Conservation (phyloP, 2,888 invertebrate genomes). For the Trachelus stipa region DNA sequence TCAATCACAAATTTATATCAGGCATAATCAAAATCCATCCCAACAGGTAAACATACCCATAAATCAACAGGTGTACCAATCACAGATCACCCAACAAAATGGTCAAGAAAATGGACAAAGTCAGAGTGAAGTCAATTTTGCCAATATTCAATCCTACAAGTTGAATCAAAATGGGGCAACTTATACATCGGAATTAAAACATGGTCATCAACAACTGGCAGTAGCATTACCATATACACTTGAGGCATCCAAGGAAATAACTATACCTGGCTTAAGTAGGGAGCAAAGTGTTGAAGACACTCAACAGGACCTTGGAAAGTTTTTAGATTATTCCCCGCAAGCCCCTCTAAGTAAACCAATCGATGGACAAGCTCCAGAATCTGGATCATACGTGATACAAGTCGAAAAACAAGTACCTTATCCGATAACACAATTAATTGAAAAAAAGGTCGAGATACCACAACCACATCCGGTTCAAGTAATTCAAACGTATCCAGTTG, state of each 20-base stretch:
- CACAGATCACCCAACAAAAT: too few relatives aligned
- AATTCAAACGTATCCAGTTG: slow-evolving; percentile 67
- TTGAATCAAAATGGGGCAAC: slow-evolving; percentile 6
- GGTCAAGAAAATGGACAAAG: too few relatives aligned
- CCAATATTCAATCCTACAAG: slow-evolving; percentile 14
- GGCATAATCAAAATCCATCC: too few relatives aligned
- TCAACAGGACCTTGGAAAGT: too few relatives aligned
- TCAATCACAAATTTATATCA: too few relatives aligned
- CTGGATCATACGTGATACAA: too few relatives aligned
- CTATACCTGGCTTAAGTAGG: slow-evolving; percentile 4
- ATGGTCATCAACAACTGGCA: slow-evolving; percentile 26
- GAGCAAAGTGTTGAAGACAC: too few relatives aligned
- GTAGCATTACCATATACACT: slow-evolving; percentile 20
- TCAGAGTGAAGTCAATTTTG: background rate
- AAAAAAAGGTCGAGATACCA: slow-evolving; percentile 34
- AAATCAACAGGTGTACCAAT: too few relatives aligned
- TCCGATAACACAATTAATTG: slow-evolving; percentile 36
- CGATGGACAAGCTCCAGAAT: slow-evolving; percentile 3
- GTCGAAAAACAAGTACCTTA: slow-evolving; percentile 27
- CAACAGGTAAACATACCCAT: too few relatives aligned
- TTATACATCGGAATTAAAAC: slow-evolving; percentile 19
- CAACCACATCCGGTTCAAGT: slow-evolving; percentile 65
- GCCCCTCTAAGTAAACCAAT: background rate
- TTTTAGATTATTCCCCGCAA: too few relatives aligned
- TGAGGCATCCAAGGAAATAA: slow-evolving; percentile 21